These are phyloP conservation scores for Takifugu bimaculatus DNA, from an alignment of 2,113 vertebrate genomes.

Conservation along the genomic window DNA sequence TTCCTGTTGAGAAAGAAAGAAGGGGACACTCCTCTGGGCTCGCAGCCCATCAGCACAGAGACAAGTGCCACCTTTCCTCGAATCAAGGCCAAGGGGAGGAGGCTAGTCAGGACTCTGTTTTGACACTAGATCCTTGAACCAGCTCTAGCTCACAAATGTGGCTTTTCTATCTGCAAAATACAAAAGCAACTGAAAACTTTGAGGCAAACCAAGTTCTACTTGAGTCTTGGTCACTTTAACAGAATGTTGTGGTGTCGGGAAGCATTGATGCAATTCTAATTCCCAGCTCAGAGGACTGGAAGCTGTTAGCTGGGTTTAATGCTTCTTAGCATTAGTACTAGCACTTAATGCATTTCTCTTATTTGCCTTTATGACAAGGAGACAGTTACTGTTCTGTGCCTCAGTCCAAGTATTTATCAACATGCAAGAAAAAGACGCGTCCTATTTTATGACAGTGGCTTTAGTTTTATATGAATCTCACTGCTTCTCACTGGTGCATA, in stretches of 20 bases:
- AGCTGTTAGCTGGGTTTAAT: not conserved
- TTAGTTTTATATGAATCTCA: slow-evolving; percentile 67
- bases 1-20: slow-evolving; percentile 79
- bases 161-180: too few species aligned
- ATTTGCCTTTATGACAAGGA: not conserved
- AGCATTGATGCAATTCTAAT: not conserved
- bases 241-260: too few species aligned
- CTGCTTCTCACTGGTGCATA: slow-evolving; percentile 22
- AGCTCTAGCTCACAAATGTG: not conserved
- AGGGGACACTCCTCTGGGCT: slow-evolving; percentile 56
- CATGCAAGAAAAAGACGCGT: not conserved
- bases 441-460: slow-evolving; percentile 72
- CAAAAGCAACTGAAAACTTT: too few species aligned
- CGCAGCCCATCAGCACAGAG: slow-evolving; percentile 63
- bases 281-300: slow-evolving; percentile 11
- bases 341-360: slow-evolving; percentile 1
- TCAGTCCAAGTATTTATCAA: slow-evolving; percentile 5
- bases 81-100: slow-evolving; percentile 84
- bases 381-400: slow-evolving; percentile 16
- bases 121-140: slow-evolving; percentile 41
- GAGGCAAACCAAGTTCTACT: too few species aligned
- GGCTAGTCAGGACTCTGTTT: slow-evolving; percentile 78
- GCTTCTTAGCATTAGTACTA: not conserved
- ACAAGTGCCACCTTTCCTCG: slow-evolving; percentile 84
- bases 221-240: too few species aligned